Base-by-base conservation (phyloP, 1,140 invertebrate genomes). In the Drosophila grimshawi region DNA sequence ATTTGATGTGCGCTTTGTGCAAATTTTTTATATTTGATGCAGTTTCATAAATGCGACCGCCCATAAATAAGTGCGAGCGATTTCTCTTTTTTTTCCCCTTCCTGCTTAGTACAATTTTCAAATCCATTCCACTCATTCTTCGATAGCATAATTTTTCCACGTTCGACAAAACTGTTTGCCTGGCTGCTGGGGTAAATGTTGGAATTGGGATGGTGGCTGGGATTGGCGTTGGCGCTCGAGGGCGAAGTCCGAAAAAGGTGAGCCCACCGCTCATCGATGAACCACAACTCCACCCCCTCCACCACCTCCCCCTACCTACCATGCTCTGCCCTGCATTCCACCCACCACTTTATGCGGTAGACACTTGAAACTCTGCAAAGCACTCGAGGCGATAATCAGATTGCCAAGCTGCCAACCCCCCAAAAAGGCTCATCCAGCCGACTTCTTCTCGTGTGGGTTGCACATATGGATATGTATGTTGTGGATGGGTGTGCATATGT, bases 351-450 rank as follows among this genome's bases (percentile, higher is more conserved):
- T 55, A 59, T 37, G 4, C 45, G 11, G 45, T 11, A 49, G 11
- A 51, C 64, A 19, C 33, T 65, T 55, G 52, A 78, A 55, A 33
- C 70, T 41, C 43, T 51, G 60, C 48, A 51, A 78, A 76, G 61
- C 83, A 83, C 76, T 88, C 53, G 72, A 80, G 83, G 82, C 82
- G 72, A 80, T 86, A 86, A 86, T 86, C 83, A 88, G 80, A 88
- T 86, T 88, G 80, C 59, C 33, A 59, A 45, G 57, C 61, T 63
- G 32, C 51, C 59, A 49, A 19, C 11, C 11, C 37, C 49, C 53
- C 35, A 33, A 6, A 4, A 19, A 19, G 19, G 19, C 19, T 0
- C 19, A 11, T 8, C 11, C 43, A 7, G 27, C 30, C 30, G 45
- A 2, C 56, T 30, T 4, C 43, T 30, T 32, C 43, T 37, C 32